Base-by-base conservation (phyloP, 2,113 vertebrate genomes). In the Mystacornis crossleyi region DNA sequence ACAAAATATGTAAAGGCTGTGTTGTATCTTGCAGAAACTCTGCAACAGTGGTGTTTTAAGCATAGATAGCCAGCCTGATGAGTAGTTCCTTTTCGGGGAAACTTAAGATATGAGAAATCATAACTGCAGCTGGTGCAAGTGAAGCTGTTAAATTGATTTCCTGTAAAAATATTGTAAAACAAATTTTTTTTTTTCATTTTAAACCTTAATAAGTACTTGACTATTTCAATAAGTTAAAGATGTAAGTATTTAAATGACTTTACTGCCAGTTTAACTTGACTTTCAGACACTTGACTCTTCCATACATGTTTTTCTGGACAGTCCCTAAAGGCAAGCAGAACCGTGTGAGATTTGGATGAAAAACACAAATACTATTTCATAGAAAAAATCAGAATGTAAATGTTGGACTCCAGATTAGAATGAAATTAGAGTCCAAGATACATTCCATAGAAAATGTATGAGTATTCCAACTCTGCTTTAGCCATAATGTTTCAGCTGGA, bases 11-110 rank as follows among this genome's bases (percentile, higher is more conserved):
- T 54, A 77, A 77, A 45, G 14, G 26, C 58, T 66, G 54, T 85
- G 51, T 50, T 61, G 31, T 93, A 58, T 94, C 81, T 87, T 84
- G n/a, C 64, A 77, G 71, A 57, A 73, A 47, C 77, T 84, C 40
- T 91, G 90, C 78, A 50, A 26, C 81, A 38, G 57, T 74, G 65
- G 53, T 62, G 42, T 92, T 97, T 96, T 97, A 87, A 94, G 60
- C 42, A 66, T 69, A 55, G 70, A 90, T 93, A 62, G 43, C 64
- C 38, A 74, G 33, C 57, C 86, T 90, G 93, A 78, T 96, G 97
- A 96, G 97, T 96, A 95, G 86, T 90, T 84, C 42, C 57, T 81
- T 95, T 95, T 97, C 96, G 96, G 91, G 61, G 60, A 97, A 97
- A 82, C 92, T 95, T 75, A 62, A 58, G 33, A 64, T 34, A 10